Percentiles rank a stretch among this genome's conserved stretches.
Conservation (phyloP, 1,140 invertebrate species). For the Coenobita brevimanus region DNA sequence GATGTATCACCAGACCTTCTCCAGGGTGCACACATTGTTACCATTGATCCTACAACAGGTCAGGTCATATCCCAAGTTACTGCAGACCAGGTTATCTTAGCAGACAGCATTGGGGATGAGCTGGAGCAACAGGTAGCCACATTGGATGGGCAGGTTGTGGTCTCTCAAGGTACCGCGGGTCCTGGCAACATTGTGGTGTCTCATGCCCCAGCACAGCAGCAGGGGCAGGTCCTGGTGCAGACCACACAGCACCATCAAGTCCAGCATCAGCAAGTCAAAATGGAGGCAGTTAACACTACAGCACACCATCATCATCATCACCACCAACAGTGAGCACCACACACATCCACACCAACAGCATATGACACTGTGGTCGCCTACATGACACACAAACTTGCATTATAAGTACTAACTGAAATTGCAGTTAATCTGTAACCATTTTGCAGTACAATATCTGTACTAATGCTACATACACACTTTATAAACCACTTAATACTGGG, state of each 20-base stretch:
- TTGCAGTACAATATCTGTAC: too few species aligned
- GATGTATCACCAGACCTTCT: constrained; percentile 68
- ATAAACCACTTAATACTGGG: too few species aligned
- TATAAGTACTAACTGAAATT: too few species aligned
- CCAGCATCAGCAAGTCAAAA: constrained; percentile 9
- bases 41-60: constrained; percentile 68
- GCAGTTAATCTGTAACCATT: too few species aligned
- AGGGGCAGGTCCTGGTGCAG: constrained; percentile 45
- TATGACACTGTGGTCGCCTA: too few species aligned
- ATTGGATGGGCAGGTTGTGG: constrained; percentile 40
- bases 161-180: constrained; percentile 14
- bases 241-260: constrained; percentile 15
- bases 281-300: constrained; percentile 25
- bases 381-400: too few species aligned
- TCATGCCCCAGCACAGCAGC: constrained; percentile 26
- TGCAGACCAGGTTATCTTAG: constrained; percentile 66
- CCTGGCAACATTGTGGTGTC: constrained; percentile 34
- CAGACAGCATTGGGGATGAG: constrained; percentile 50
- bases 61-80: constrained; percentile 69
- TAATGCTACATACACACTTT: too few species aligned
- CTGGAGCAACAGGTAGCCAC: constrained; percentile 56
- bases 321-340: constrained; percentile 34
- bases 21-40: constrained; percentile 68
- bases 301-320: not conserved
- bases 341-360: not conserved